Evolutionary conservation across 2,113 vertebrate species (phyloP).

Genomic region (Poeciliopsis retropinna): DNA sequence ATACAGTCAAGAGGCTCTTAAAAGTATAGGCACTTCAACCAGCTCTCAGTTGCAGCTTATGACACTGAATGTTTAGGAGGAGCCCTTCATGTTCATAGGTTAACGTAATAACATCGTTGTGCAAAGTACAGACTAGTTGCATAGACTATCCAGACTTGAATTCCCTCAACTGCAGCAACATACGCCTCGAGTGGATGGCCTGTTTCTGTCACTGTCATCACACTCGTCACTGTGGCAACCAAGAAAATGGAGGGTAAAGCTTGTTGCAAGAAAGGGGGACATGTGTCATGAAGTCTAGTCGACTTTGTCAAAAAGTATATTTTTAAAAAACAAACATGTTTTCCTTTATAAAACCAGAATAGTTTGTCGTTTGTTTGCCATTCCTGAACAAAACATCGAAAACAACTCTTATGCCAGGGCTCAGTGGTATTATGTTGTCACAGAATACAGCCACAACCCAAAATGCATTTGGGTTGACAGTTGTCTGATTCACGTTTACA

Average conservation of each 20-base stretch:
- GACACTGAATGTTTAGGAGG: neutral
- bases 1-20: neutral
- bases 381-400: neutral
- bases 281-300: neutral
- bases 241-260: neutral
- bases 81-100: neutral
- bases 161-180: neutral
- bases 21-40: neutral
- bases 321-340: neutral
- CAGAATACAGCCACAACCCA: neutral
- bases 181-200: neutral
- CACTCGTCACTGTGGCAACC: neutral
- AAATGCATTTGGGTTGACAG: constrained; percentile 26
- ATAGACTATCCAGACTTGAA: neutral
- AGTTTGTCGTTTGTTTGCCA: neutral
- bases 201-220: neutral
- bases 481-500: constrained; percentile 5
- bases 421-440: constrained; percentile 5
- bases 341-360: neutral
- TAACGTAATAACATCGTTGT: neutral
- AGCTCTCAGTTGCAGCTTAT: neutral
- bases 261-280: neutral
- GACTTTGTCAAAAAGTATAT: neutral
- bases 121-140: too few relatives aligned
- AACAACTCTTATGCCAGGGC: neutral